Conservation (phyloP, 2,888 invertebrate species). For the Acanthosepion pharaonis region DNA sequence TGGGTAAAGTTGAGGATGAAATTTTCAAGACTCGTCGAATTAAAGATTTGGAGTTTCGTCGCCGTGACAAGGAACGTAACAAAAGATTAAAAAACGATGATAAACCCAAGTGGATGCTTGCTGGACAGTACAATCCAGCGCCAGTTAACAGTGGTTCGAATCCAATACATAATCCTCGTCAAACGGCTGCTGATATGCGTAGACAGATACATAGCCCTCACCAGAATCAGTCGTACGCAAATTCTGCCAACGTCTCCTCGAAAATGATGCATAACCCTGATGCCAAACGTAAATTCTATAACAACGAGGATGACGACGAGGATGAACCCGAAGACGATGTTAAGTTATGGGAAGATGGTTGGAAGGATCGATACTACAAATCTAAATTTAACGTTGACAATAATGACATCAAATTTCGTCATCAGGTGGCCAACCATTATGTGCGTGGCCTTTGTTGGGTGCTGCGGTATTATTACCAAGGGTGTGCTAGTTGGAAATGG, state of each 20-base stretch:
- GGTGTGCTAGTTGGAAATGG: slow-evolving; percentile 99
- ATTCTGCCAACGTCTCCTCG: background rate
- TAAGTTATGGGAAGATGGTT: slow-evolving; percentile 90
- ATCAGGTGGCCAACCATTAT: slow-evolving; percentile 92
- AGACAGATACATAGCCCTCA: slow-evolving; percentile 71
- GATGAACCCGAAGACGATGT: slow-evolving; percentile 90
- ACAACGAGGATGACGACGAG: slow-evolving; percentile 80
- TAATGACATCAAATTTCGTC: slow-evolving; percentile 83
- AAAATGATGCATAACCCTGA: background rate
- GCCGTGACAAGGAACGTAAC: slow-evolving; percentile 79
- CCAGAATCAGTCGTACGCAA: background rate
- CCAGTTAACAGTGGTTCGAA: slow-evolving; percentile 59
- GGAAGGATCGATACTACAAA: slow-evolving; percentile 97
- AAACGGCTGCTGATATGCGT: slow-evolving; percentile 85
- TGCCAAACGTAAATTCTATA: slow-evolving; percentile 60
- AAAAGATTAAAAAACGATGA: slow-evolving; percentile 74
- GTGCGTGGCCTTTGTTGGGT: slow-evolving; percentile 98
- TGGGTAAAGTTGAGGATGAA: slow-evolving; percentile 95
- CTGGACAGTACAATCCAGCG: slow-evolving; percentile 86
- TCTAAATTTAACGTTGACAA: slow-evolving; percentile 75
- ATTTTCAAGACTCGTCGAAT: slow-evolving; percentile 94
- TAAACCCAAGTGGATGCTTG: slow-evolving; percentile 81
- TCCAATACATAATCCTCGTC: slow-evolving; percentile 82
- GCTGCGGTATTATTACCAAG: slow-evolving; percentile 96
- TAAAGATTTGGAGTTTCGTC: slow-evolving; percentile 86